These are phyloP conservation scores for Empidonax alnorum DNA, from an alignment of 2,113 vertebrate genomes.

Conservation along the genomic window DNA sequence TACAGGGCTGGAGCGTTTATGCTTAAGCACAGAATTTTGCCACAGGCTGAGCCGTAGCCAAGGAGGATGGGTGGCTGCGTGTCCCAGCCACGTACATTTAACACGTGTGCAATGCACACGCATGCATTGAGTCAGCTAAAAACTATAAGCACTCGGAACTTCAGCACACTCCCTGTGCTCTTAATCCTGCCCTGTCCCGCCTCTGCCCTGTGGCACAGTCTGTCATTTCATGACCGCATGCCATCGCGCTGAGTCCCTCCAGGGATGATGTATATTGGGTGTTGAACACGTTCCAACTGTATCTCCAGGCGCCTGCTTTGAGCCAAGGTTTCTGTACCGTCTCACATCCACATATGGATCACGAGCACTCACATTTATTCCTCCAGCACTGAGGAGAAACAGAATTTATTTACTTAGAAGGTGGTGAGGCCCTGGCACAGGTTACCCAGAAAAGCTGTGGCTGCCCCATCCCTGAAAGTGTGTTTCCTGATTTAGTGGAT, in stretches of 20 bases:
- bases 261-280: not conserved
- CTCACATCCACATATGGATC: not conserved
- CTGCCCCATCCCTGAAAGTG: not conserved
- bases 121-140: not conserved
- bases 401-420: not conserved
- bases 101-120: not conserved
- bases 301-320: fast-evolving
- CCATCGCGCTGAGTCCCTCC: constrained; percentile 18
- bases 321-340: fast-evolving
- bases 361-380: fast-evolving
- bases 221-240: not conserved
- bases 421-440: not conserved
- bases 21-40: not conserved
- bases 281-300: not conserved
- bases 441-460: not conserved
- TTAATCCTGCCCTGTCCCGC: not conserved
- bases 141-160: not conserved
- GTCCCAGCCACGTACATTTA: not conserved
- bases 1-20: not conserved
- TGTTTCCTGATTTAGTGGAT: not conserved
- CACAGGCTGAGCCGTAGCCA: not conserved
- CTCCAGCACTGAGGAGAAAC: not conserved
- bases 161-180: not conserved
- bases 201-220: constrained; percentile 11
- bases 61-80: not conserved